Base-by-base conservation (phyloP, 2,797 vertebrate species). In the Perodicticus potto region DNA sequence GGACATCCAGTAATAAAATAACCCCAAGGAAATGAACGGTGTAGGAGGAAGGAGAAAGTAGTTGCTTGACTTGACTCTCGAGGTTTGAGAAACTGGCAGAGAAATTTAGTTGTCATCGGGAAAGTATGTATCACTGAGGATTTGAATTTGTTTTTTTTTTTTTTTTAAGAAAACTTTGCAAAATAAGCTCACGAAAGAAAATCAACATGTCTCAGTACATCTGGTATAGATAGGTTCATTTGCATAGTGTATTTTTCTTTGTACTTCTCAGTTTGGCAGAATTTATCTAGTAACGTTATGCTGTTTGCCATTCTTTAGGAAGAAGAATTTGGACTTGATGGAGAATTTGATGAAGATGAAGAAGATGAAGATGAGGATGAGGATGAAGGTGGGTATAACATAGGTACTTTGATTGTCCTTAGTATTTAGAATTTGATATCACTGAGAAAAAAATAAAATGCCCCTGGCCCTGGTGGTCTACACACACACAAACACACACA, bases 281-380 rank as follows among this genome's bases (percentile, higher is more conserved):
- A 74, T 85, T 78, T n/a, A 81, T 85, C 63, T 96, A 69, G 45
- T 49, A 72, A 45, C 59, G 29, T 20, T 61, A 32, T 2, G 13
- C 45, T 92, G 1, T 92, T 93, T 72, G 40, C 86, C 80, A 1
- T 87, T n/a, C 95, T 99, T 98, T 98, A 99, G 98, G 99, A 99
- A 98, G 99, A 99, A 59, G 98, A 99, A 25, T 97, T 98, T 96
- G 99, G 98, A 94, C 99, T 98, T 85, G 99, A 99, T 81, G 99
- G 98, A 55, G 99, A 98, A 93, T 98, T 99, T 0, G 99, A 99
- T 5, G 99, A 99, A 0, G 99, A 99, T 0, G 99, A 99, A 0
- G 99, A 99, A 0, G 99, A 99, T 3, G 99, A 99, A 13, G 99
- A 99, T 16, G 96, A 99, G 1, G 99, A 99, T 17, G 99, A 99